Evolutionary conservation across 2,113 vertebrate species (phyloP).

Genomic region (Pelecanus crispus): DNA sequence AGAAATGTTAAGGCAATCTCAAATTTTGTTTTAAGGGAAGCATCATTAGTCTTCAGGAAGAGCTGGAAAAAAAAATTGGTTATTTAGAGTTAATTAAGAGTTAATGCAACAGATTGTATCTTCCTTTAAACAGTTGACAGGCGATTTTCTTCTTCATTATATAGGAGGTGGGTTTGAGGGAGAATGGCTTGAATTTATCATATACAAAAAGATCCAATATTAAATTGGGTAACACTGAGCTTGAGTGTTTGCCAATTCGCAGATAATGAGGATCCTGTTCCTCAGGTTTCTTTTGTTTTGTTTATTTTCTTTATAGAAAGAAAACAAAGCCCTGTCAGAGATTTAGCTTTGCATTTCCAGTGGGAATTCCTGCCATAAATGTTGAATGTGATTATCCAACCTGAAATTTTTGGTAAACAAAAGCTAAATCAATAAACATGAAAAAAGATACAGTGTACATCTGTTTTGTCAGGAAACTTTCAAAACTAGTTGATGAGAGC

Average conservation of each 20-base stretch:
- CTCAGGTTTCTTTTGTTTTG: neutral
- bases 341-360: conserved; percentile 23
- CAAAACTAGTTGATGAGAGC: neutral
- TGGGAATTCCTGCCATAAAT: conserved; percentile 36
- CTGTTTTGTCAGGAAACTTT: neutral
- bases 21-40: neutral
- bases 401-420: conserved; percentile 49
- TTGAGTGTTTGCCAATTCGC: neutral
- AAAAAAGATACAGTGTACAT: neutral
- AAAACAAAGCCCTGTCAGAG: neutral
- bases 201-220: neutral
- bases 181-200: neutral
- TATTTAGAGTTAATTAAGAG: too few relatives aligned
- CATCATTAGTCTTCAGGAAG: neutral
- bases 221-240: neutral
- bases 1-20: neutral
- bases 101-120: neutral
- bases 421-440: neutral
- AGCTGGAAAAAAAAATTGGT: neutral
- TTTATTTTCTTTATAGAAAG: neutral
- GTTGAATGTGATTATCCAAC: conserved; percentile 29
- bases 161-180: neutral
- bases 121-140: neutral
- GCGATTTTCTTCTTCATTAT: conserved; percentile 1
- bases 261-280: neutral